Evolutionary conservation across 2,113 vertebrate species (phyloP).

Genomic region (Benitochromis conjunctus): DNA sequence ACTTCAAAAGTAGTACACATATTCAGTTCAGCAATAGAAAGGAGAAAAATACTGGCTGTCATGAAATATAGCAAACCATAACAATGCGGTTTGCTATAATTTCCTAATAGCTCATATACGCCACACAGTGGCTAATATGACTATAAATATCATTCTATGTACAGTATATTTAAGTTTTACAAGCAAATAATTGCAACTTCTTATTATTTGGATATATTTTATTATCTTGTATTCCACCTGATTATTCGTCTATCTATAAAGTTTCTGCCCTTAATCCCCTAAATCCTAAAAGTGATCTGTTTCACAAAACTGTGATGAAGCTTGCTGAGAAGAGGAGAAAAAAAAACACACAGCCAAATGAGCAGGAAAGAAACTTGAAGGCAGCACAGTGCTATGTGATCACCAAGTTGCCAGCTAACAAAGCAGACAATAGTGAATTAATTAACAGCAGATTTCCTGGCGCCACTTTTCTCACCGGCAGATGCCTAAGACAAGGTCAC

Average conservation of each 20-base stretch:
- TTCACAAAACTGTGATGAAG: background rate
- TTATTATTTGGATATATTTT: background rate
- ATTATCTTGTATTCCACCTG: background rate
- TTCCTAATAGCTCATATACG: background rate
- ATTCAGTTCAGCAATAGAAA: background rate
- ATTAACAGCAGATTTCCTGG: conserved; percentile 64
- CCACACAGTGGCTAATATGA: background rate
- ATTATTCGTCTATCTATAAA: background rate
- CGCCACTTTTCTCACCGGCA: conserved; percentile 32
- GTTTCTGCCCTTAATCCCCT: background rate
- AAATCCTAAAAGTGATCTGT: background rate
- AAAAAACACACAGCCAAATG: background rate
- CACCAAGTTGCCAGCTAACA: conserved; percentile 40
- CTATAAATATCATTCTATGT: background rate
- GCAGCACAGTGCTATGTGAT: conserved; percentile 44
- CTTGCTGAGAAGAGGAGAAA: background rate
- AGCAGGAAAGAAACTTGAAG: conserved; percentile 12
- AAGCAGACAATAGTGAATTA: conserved; percentile 69
- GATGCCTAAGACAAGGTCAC: conserved; percentile 68
- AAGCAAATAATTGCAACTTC: background rate
- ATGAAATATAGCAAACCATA: background rate
- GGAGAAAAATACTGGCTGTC: background rate
- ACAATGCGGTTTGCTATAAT: background rate
- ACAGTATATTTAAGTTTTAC: background rate
- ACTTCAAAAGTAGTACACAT: conserved; percentile 21